Percentiles rank a stretch among this genome's conserved stretches.
Evolutionary conservation across 2,797 vertebrate genomes (phyloP).

Genomic region (Pseudochaenichthys georgianus): DNA sequence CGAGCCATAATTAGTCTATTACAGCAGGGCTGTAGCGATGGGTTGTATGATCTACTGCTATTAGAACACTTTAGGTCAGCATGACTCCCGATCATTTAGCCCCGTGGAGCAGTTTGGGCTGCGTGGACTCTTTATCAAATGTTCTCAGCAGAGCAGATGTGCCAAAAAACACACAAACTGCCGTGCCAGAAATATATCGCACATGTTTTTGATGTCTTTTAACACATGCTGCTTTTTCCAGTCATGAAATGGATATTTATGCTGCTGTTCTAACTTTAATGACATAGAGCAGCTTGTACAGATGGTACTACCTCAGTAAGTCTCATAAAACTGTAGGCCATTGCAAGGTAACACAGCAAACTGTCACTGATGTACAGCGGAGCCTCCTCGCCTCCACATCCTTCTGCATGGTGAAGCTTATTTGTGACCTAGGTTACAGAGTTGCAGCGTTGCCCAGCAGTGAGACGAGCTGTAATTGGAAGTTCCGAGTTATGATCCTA

Average conservation of each 20-base stretch:
- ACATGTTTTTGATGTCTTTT: slow-evolving; percentile 34
- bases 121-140: slow-evolving; percentile 56
- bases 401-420: slow-evolving; percentile 8
- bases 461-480: neutral
- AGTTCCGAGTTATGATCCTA: slow-evolving; percentile 19
- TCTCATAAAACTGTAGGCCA: slow-evolving; percentile 34
- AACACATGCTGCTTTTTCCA: slow-evolving; percentile 32
- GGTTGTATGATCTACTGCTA: slow-evolving; percentile 72
- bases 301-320: slow-evolving; percentile 15
- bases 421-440: slow-evolving; percentile 15
- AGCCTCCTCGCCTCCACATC: slow-evolving; percentile 2
- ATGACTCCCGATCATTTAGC: slow-evolving; percentile 64
- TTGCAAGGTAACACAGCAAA: slow-evolving; percentile 29
- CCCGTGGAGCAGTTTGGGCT: slow-evolving; percentile 58
- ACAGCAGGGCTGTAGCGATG: slow-evolving; percentile 56
- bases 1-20: slow-evolving; percentile 72
- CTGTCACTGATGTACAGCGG: slow-evolving; percentile 24
- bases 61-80: slow-evolving; percentile 75
- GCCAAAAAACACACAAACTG: slow-evolving; percentile 48
- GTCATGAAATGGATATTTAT: slow-evolving; percentile 43
- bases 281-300: slow-evolving; percentile 17
- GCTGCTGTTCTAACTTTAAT: slow-evolving; percentile 31
- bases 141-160: slow-evolving; percentile 47
- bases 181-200: slow-evolving; percentile 20
- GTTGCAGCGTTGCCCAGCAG: slow-evolving; percentile 10